These are phyloP conservation scores for Drosophila fungiperda DNA, from an alignment of 2,888 invertebrate species.

Conservation along the genomic window DNA sequence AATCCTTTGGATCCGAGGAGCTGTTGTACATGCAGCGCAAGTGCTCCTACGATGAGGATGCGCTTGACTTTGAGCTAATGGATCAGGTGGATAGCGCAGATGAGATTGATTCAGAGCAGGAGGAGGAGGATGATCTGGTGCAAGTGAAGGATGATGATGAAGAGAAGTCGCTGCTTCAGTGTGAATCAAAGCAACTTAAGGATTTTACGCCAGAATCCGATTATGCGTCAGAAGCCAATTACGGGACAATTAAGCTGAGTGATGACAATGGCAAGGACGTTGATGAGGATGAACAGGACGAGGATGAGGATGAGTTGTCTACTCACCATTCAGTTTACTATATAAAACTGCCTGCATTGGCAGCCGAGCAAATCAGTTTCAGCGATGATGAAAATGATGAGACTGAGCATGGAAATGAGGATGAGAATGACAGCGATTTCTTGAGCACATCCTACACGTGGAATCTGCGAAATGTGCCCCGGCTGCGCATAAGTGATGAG, in stretches of 20 bases:
- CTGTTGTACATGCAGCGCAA: slow-evolving; percentile 64
- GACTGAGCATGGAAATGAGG: slow-evolving; percentile 40
- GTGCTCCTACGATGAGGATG: slow-evolving; percentile 81
- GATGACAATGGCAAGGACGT: slow-evolving; percentile 41
- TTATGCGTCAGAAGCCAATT: slow-evolving; percentile 83
- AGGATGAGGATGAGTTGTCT: slow-evolving; percentile 24
- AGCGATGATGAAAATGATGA: slow-evolving; percentile 33
- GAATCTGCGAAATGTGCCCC: slow-evolving; percentile 82
- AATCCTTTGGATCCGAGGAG: slow-evolving; percentile 79
- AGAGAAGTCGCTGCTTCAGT: slow-evolving; percentile 30
- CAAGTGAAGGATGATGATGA: slow-evolving; percentile 44
- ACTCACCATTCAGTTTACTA: slow-evolving; percentile 52
- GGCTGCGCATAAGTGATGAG: slow-evolving; percentile 71
- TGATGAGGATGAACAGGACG: slow-evolving; percentile 34
- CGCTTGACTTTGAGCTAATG: slow-evolving; percentile 76
- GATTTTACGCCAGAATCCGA: slow-evolving; percentile 83
- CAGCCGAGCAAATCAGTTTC: slow-evolving; percentile 18
- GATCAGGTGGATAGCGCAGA: slow-evolving; percentile 55
- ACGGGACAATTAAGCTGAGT: slow-evolving; percentile 59
- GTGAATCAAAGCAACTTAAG: slow-evolving; percentile 60
- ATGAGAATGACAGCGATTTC: slow-evolving; percentile 74
- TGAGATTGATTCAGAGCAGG: slow-evolving; percentile 4
- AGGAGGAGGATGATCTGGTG: slow-evolving; percentile 44
- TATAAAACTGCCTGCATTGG: slow-evolving; percentile 57
- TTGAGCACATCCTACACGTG: slow-evolving; percentile 83